Percentiles rank a stretch among this genome's conserved stretches.
These are phyloP conservation scores for Porites lobata DNA, from an alignment of 92 coral and sea anemone genomes.

Conservation along the genomic window DNA sequence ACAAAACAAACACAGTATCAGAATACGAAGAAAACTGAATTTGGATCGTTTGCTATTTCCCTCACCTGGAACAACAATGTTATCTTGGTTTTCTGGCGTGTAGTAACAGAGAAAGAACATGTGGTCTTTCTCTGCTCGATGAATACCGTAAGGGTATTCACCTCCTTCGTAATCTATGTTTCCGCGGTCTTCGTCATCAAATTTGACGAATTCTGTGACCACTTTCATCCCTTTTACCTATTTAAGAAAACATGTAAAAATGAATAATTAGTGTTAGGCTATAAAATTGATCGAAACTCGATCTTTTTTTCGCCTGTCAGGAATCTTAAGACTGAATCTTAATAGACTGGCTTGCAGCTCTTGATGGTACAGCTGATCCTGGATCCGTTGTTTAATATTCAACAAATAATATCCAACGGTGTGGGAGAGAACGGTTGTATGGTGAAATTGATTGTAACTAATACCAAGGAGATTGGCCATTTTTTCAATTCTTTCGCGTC, in stretches of 20 bases:
- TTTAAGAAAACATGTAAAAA: background rate
- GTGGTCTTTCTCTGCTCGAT: constrained; percentile 89
- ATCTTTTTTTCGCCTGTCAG: background rate
- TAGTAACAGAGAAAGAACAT: constrained; percentile 94
- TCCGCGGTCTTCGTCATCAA: constrained; percentile 98
- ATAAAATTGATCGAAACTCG: background rate
- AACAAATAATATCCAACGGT: too few species aligned
- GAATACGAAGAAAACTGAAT: too few species aligned
- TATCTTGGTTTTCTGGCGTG: constrained; percentile 49
- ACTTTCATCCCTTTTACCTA: constrained; percentile 87
- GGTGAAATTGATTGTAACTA: too few species aligned
- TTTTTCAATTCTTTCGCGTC: too few species aligned
- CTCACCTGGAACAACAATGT: constrained; percentile 39
- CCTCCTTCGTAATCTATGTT: constrained; percentile 95
- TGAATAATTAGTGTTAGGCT: background rate
- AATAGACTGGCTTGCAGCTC: too few species aligned
- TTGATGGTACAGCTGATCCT: too few species aligned
- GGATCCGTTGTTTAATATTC: too few species aligned
- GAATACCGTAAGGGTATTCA: constrained; percentile 87
- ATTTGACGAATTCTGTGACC: constrained; percentile 88
- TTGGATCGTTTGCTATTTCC: background rate
- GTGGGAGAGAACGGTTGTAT: too few species aligned
- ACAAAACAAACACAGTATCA: too few species aligned
- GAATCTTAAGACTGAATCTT: too few species aligned
- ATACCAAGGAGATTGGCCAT: too few species aligned